phyloP scores from a whole-genome alignment of 2,888 invertebrate species.

The Erebia palarica region DNA sequence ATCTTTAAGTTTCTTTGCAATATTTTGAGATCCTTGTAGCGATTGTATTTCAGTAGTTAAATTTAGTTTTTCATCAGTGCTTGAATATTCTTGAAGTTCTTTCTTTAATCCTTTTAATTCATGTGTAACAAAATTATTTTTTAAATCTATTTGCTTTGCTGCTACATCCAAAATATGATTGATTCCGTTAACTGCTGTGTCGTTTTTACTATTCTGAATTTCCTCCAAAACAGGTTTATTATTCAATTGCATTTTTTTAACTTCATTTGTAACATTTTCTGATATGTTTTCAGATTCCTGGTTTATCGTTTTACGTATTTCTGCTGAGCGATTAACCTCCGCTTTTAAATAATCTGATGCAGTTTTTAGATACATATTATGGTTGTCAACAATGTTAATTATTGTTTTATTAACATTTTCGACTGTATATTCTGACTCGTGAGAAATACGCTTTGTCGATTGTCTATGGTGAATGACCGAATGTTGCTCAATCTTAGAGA shows the following conservation, averaged over 20 bases:
- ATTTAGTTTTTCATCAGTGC: slow-evolving; percentile 31
- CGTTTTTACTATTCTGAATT: slow-evolving; percentile 52
- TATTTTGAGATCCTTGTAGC: neutral
- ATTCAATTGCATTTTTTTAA: slow-evolving; percentile 40
- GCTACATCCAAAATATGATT: slow-evolving; percentile 53
- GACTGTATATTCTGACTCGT: slow-evolving; percentile 45
- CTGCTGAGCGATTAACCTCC: slow-evolving; percentile 54
- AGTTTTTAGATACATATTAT: slow-evolving; percentile 43
- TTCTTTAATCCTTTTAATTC: slow-evolving; percentile 52
- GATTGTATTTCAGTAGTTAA: neutral
- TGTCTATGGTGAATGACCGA: slow-evolving; percentile 15
- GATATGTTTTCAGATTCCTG: slow-evolving; percentile 58
- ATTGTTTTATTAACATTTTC: slow-evolving; percentile 45
- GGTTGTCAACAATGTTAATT: slow-evolving; percentile 45
- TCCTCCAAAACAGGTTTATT: slow-evolving; percentile 52
- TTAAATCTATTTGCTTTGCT: slow-evolving; percentile 47
- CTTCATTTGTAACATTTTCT: slow-evolving; percentile 48
- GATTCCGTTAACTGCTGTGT: slow-evolving; percentile 54
- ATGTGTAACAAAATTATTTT: slow-evolving; percentile 42
- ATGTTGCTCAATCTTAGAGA: slow-evolving; percentile 8
- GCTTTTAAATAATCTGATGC: slow-evolving; percentile 49
- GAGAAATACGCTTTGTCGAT: slow-evolving; percentile 22
- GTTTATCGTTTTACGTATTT: slow-evolving; percentile 54
- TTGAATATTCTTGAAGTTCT: slow-evolving; percentile 46
- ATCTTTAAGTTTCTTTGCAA: neutral